Evolutionary conservation across 2,113 vertebrate species (phyloP).

Genomic region (Gallinago media): DNA sequence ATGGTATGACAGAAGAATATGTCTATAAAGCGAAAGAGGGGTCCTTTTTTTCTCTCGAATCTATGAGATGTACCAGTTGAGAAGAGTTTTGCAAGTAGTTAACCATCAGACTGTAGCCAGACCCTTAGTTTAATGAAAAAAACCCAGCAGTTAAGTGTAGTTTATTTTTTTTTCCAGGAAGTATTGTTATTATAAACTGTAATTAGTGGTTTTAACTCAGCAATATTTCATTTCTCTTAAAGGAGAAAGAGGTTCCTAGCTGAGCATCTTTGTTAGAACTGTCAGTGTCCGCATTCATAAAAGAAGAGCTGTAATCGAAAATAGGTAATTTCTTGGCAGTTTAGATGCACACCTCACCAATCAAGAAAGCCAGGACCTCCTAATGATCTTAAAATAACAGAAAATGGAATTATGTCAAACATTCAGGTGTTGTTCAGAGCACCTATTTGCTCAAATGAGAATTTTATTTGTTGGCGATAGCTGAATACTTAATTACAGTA

Average conservation of each 20-base stretch:
- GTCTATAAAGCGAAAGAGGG: background rate
- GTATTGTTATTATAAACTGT: constrained; percentile 70
- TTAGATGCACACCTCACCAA: constrained; percentile 22
- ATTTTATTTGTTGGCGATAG: constrained; percentile 49
- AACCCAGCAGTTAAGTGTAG: constrained; percentile 65
- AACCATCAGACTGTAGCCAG: constrained; percentile 49
- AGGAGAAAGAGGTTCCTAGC: constrained; percentile 40
- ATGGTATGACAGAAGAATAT: background rate
- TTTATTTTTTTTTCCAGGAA: constrained; percentile 33
- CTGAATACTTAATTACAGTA: constrained; percentile 73
- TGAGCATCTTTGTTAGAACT: constrained; percentile 63
- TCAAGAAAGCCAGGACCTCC: constrained; percentile 48
- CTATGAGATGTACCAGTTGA: constrained; percentile 3
- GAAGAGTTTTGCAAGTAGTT: constrained; percentile 20
- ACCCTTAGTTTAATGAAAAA: constrained; percentile 23
- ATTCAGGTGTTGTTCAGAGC: constrained; percentile 61
- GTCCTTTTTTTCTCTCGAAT: background rate
- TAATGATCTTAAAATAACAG: constrained; percentile 56
- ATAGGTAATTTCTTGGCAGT: constrained; percentile 53
- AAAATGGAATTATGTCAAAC: constrained; percentile 54
- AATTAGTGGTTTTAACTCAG: constrained; percentile 71
- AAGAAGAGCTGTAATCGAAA: constrained; percentile 56
- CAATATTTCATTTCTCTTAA: constrained; percentile 43
- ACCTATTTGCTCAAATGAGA: constrained; percentile 53
- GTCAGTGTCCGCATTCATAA: constrained; percentile 40